Conservation (phyloP, 1,140 invertebrate genomes). For the Dendroctonus ponderosae region DNA sequence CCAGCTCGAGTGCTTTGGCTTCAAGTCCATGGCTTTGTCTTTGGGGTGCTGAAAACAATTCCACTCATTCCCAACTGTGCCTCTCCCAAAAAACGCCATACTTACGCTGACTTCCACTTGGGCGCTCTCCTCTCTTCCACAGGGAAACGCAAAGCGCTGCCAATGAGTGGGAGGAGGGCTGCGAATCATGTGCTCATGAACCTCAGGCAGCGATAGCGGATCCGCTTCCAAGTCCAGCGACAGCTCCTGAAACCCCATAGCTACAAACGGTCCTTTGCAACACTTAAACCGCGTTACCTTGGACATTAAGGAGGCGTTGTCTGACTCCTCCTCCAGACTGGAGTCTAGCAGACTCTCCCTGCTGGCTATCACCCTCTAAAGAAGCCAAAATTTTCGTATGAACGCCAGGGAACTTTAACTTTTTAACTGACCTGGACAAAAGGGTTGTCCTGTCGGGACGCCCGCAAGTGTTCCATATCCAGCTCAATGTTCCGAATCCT, state of each 20-base stretch:
- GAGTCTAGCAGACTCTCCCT: slow-evolving; percentile 69
- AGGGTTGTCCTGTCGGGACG: slow-evolving; percentile 79
- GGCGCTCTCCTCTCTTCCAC: slow-evolving; percentile 43
- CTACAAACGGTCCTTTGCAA: neutral
- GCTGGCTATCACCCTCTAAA: slow-evolving; percentile 70
- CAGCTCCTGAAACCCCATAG: slow-evolving; percentile 58
- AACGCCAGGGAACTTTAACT: neutral
- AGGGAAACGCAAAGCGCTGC: slow-evolving; percentile 49
- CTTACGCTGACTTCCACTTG: slow-evolving; percentile 47
- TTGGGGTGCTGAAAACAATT: slow-evolving; percentile 39
- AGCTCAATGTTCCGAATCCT: slow-evolving; percentile 75
- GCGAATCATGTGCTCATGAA: slow-evolving; percentile 79
- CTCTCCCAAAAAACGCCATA: neutral
- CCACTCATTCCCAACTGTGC: too few relatives aligned
- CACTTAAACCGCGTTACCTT: slow-evolving; percentile 54
- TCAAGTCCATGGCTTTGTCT: slow-evolving; percentile 43
- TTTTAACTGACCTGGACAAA: slow-evolving; percentile 64
- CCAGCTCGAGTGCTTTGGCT: slow-evolving; percentile 45
- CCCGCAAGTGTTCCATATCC: slow-evolving; percentile 76
- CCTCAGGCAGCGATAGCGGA: slow-evolving; percentile 71
- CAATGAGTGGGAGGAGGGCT: slow-evolving; percentile 73
- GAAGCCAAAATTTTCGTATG: neutral
- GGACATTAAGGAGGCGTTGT: slow-evolving; percentile 73
- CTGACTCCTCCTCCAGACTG: slow-evolving; percentile 67
- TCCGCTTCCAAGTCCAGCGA: slow-evolving; percentile 63